Conservation (phyloP, 2,113 vertebrate genomes). For the Raphicerus campestris region DNA sequence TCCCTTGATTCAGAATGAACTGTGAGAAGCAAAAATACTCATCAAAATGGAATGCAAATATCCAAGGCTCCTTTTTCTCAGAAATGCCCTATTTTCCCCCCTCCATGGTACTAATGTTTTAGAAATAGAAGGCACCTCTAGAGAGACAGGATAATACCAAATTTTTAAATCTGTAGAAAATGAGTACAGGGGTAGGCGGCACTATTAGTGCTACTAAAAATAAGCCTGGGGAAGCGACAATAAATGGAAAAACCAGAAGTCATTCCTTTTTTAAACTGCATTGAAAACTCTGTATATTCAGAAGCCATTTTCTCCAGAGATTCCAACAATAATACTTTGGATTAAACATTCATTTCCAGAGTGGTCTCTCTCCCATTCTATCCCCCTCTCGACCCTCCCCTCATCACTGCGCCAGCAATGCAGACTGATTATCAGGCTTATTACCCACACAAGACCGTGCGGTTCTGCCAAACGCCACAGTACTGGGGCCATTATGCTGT, state of each 20-base stretch:
- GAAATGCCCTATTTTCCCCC: constrained; percentile 49
- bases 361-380: not conserved
- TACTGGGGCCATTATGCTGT: not conserved
- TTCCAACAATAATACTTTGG: constrained; percentile 38
- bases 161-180: constrained; percentile 58
- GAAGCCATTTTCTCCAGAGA: constrained; percentile 64
- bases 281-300: constrained; percentile 29
- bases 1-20: constrained; percentile 5
- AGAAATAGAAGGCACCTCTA: constrained; percentile 55
- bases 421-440: not conserved
- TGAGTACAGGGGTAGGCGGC: constrained; percentile 58
- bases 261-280: constrained; percentile 48
- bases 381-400: not conserved
- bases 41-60: constrained; percentile 47
- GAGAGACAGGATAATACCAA: constrained; percentile 59
- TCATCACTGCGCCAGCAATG: not conserved
- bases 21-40: constrained; percentile 32
- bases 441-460: not conserved
- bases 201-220: constrained; percentile 57
- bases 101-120: constrained; percentile 52
- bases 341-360: constrained; percentile 25
- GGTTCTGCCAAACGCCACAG: not conserved
- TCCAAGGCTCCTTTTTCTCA: constrained; percentile 9
- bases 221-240: constrained; percentile 51
- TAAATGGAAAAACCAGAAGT: constrained; percentile 43